Evolutionary conservation across 2,113 vertebrate genomes (phyloP).

Genomic region (Leuciscus idus): DNA sequence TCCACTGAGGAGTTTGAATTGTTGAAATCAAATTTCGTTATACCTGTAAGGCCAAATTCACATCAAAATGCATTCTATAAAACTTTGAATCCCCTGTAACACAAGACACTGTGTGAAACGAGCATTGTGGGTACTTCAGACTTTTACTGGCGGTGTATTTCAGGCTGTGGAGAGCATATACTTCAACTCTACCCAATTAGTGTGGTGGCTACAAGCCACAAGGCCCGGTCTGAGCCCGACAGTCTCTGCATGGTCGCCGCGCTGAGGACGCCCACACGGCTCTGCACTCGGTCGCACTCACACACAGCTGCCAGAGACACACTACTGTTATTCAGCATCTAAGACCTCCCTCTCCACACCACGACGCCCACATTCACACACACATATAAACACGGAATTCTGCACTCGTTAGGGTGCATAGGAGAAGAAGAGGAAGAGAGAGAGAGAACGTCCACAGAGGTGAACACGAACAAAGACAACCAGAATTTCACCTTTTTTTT

Average conservation of each 20-base stretch:
- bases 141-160: constrained; percentile 43
- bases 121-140: constrained; percentile 7
- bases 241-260: constrained; percentile 51
- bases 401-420: constrained; percentile 47
- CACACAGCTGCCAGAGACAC: constrained; percentile 65
- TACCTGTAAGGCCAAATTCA: constrained; percentile 36
- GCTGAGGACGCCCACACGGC: constrained; percentile 61
- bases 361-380: constrained; percentile 57
- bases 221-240: constrained; percentile 51
- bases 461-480: constrained; percentile 8
- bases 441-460: not conserved
- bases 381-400: constrained; percentile 41
- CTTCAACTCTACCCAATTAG: constrained; percentile 57
- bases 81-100: constrained; percentile 11
- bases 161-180: constrained; percentile 43
- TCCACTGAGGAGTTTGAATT: constrained; percentile 7
- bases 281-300: constrained; percentile 54
- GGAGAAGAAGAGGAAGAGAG: constrained; percentile 17
- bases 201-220: constrained; percentile 44
- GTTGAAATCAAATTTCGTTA: constrained; percentile 19
- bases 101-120: not conserved
- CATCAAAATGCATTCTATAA: constrained; percentile 27
- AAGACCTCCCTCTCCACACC: constrained; percentile 57
- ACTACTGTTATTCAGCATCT: constrained; percentile 54
- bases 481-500: constrained; percentile 20